phyloP scores from a whole-genome alignment of 2,888 invertebrate species.

The Leptopilina drosophilae region DNA sequence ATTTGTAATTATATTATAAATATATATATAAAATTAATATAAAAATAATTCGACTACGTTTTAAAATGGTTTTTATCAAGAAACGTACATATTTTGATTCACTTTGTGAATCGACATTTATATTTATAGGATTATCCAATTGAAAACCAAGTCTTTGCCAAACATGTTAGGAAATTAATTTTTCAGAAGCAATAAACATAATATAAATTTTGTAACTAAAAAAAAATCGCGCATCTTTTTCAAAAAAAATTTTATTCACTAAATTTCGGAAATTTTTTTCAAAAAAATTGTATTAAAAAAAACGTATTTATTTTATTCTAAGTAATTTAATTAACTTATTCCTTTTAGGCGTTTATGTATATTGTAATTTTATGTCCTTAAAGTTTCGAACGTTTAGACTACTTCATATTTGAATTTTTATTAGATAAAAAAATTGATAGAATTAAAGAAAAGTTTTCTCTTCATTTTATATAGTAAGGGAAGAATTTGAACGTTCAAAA shows the following conservation, averaged over 20 bases:
- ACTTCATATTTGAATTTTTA: too few species aligned
- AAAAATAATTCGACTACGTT: slow-evolving; percentile 63
- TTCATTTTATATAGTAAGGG: too few species aligned
- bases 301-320: slow-evolving; percentile 32
- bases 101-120: slow-evolving; percentile 35
- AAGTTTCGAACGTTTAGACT: too few species aligned
- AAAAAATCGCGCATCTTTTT: neutral
- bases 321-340: slow-evolving; percentile 40
- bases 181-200: slow-evolving; percentile 11
- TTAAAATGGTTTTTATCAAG: slow-evolving; percentile 55
- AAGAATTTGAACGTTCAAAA: too few species aligned
- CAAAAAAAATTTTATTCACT: neutral
- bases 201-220: too few species aligned
- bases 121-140: slow-evolving; percentile 36
- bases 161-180: slow-evolving; percentile 13
- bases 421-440: too few species aligned
- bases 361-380: slow-evolving; percentile 2
- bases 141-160: slow-evolving; percentile 18
- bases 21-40: slow-evolving; percentile 68
- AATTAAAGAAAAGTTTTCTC: neutral
- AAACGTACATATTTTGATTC: slow-evolving; percentile 44
- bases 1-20: slow-evolving; percentile 61
- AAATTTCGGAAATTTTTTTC: slow-evolving; percentile 26
- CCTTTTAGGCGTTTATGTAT: slow-evolving; percentile 2
- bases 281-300: slow-evolving; percentile 27